phyloP scores from a whole-genome alignment of 2,888 invertebrate species.

The Platycheirus rosarum region DNA sequence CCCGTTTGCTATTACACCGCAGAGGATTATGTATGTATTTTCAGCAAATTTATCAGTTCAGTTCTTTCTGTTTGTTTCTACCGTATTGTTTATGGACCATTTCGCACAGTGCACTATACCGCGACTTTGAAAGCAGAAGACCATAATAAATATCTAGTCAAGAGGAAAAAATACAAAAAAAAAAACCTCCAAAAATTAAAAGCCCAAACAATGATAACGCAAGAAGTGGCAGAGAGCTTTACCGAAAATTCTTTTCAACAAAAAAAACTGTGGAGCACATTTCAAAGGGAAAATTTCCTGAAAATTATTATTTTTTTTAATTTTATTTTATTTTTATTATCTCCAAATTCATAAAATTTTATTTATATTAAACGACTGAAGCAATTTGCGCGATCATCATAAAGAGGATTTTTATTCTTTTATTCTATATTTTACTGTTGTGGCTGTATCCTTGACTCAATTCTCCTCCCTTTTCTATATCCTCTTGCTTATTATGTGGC shows the following conservation, averaged over 20 bases:
- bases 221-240: constrained; percentile 39
- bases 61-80: too few species aligned
- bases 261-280: constrained; percentile 45
- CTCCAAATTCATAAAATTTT: constrained; percentile 68
- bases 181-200: constrained; percentile 24
- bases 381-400: constrained; percentile 69
- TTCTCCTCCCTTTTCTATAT: not conserved
- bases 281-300: constrained; percentile 48
- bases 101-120: constrained; percentile 5
- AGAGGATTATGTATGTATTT: too few species aligned
- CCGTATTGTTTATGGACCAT: constrained; percentile 47
- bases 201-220: constrained; percentile 40
- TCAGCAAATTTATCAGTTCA: too few species aligned
- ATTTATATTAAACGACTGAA: constrained; percentile 71
- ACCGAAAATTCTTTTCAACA: not conserved
- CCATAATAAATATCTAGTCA: constrained; percentile 52
- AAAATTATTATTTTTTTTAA: not conserved
- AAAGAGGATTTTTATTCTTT: constrained; percentile 57
- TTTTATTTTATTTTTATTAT: constrained; percentile 16
- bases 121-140: not conserved
- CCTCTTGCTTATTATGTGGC: not conserved
- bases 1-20: too few species aligned
- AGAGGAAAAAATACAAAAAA: constrained; percentile 9
- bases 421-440: constrained; percentile 19
- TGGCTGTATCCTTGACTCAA: constrained; percentile 49